These are phyloP conservation scores for Lacanobia oleracea DNA, from an alignment of 2,888 invertebrate genomes.

Conservation along the genomic window DNA sequence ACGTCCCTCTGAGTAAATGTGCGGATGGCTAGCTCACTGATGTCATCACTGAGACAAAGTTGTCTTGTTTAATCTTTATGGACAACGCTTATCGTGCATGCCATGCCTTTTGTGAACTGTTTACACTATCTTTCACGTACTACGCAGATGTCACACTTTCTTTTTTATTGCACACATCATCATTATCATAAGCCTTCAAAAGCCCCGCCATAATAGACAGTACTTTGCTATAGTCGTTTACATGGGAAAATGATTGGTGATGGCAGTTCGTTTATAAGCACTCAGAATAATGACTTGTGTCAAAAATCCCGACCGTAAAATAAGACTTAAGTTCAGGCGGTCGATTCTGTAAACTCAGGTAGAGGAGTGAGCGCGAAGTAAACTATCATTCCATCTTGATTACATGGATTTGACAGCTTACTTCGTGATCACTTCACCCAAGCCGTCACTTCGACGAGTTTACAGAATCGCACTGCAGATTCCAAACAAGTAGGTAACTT, in stretches of 20 bases:
- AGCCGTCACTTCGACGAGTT: too few species aligned
- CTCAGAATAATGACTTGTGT: neutral
- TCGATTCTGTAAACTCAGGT: too few species aligned
- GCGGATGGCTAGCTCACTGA: slow-evolving; percentile 43
- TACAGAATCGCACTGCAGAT: too few species aligned
- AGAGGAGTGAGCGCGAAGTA: too few species aligned
- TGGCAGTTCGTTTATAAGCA: neutral
- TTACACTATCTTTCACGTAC: slow-evolving; percentile 47
- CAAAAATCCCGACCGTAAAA: neutral
- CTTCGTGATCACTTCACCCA: too few species aligned
- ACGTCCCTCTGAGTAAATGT: slow-evolving; percentile 36
- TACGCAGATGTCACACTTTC: slow-evolving; percentile 55
- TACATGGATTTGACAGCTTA: too few species aligned
- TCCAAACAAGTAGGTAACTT: too few species aligned
- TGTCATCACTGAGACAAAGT: slow-evolving; percentile 55
- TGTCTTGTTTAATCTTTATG: slow-evolving; percentile 61
- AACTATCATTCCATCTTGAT: too few species aligned
- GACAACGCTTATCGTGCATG: slow-evolving; percentile 55
- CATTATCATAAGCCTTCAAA: slow-evolving; percentile 12
- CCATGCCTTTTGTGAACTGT: slow-evolving; percentile 57
- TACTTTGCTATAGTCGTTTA: slow-evolving; percentile 3
- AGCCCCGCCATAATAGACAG: neutral
- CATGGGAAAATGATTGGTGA: neutral
- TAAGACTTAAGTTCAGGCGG: neutral
- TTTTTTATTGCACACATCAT: slow-evolving; percentile 45